Percentiles rank a stretch among this genome's conserved stretches.
These are phyloP conservation scores for Drymonia ruficornis DNA, from an alignment of 2,888 invertebrate genomes.

Conservation along the genomic window DNA sequence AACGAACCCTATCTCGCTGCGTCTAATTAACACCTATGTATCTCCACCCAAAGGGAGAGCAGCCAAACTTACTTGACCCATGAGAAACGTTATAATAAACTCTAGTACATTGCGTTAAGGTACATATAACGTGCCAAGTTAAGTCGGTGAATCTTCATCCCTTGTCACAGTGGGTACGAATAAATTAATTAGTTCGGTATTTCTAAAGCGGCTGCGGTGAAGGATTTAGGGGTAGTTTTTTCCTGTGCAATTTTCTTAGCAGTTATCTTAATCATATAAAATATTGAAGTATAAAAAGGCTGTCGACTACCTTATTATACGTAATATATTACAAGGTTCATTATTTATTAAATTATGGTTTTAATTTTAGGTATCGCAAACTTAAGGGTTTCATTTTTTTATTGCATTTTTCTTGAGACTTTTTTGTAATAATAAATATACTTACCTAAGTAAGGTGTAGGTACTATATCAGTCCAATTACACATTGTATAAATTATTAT, in stretches of 20 bases:
- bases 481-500: too few relatives aligned
- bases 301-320: too few relatives aligned
- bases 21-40: conserved; percentile 53
- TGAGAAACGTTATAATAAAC: conserved; percentile 12
- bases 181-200: conserved; percentile 47
- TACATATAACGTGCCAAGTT: conserved; percentile 13
- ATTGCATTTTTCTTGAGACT: too few relatives aligned
- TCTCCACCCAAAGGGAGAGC: conserved; percentile 30
- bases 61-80: conserved; percentile 17
- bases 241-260: neutral
- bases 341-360: too few relatives aligned
- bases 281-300: conserved; percentile 5
- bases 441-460: too few relatives aligned
- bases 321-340: too few relatives aligned
- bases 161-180: conserved; percentile 41
- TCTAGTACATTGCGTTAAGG: conserved; percentile 13
- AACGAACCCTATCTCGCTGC: conserved; percentile 41
- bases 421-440: too few relatives aligned
- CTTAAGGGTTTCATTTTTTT: too few relatives aligned
- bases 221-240: conserved; percentile 7
- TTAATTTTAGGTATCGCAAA: too few relatives aligned
- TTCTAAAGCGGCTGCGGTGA: conserved; percentile 27
- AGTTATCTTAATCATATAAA: conserved; percentile 6
- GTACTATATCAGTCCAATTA: too few relatives aligned
- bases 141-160: conserved; percentile 23